Percentiles rank a stretch among this genome's conserved stretches.
Evolutionary conservation across 1,140 invertebrate species (phyloP).

Genomic region (Bombus impatiens): DNA sequence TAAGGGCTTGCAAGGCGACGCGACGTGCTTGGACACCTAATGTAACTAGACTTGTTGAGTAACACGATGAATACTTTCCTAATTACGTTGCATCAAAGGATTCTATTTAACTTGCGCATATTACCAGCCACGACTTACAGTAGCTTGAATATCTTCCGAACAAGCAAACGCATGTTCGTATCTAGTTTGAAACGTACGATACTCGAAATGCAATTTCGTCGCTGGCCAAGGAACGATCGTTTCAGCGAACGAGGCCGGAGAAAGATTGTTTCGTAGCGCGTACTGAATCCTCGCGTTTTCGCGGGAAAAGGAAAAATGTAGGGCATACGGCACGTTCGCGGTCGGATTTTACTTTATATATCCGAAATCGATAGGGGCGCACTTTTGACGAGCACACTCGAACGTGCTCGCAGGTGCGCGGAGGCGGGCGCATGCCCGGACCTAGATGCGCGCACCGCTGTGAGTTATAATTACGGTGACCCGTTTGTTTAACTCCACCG

Average conservation of each 20-base stretch:
- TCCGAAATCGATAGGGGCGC: conserved; percentile 52
- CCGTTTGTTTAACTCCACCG: conserved; percentile 54
- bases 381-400: conserved; percentile 53
- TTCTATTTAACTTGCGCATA: neutral
- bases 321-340: conserved; percentile 31
- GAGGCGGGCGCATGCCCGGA: conserved; percentile 33
- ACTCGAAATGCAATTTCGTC: too few species aligned
- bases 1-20: neutral
- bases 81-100: neutral
- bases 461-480: conserved; percentile 56
- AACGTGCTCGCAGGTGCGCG: conserved; percentile 35
- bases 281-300: neutral
- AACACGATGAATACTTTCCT: neutral
- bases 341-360: conserved; percentile 43
- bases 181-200: too few species aligned
- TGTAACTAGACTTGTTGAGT: neutral
- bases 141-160: too few species aligned
- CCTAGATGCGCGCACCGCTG: conserved; percentile 42
- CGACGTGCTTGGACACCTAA: neutral
- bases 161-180: too few species aligned
- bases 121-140: neutral
- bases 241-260: neutral
- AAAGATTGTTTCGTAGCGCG: neutral
- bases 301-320: conserved; percentile 31
- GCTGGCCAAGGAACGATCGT: too few species aligned